These are phyloP conservation scores for Galago senegalensis DNA, from an alignment of 2,797 vertebrate genomes.

Conservation along the genomic window DNA sequence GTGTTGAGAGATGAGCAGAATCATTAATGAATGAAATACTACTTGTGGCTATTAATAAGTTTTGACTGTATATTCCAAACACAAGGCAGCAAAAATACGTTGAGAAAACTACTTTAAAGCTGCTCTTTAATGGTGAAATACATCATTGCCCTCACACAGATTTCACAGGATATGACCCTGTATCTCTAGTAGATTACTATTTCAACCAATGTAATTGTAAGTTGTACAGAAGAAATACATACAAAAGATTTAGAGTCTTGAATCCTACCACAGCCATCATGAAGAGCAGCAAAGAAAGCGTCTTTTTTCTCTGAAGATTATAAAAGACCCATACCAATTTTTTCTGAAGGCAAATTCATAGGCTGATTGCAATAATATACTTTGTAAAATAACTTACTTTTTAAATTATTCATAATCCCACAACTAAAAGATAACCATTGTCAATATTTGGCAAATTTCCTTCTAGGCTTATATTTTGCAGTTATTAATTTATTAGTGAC, in stretches of 20 bases:
- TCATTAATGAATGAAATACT: conserved; percentile 80
- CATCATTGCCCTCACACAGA: neutral
- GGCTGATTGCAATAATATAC: neutral
- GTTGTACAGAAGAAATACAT: conserved; percentile 28
- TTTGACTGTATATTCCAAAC: conserved; percentile 57
- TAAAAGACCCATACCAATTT: conserved; percentile 21
- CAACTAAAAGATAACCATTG: neutral
- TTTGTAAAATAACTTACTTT: conserved; percentile 40
- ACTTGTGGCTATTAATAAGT: conserved; percentile 81
- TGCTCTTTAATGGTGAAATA: neutral
- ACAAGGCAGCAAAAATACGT: neutral
- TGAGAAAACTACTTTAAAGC: conserved; percentile 43
- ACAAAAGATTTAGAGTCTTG: neutral
- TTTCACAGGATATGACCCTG: neutral
- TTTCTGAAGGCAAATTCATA: conserved; percentile 62
- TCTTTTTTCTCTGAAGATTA: conserved; percentile 26
- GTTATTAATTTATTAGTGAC: neutral
- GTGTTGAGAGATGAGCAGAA: conserved; percentile 78
- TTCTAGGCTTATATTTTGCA: neutral
- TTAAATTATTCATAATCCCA: neutral
- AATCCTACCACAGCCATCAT: neutral
- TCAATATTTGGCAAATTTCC: conserved; percentile 54
- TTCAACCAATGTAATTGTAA: conserved; percentile 46
- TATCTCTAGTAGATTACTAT: conserved; percentile 47
- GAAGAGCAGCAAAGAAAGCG: neutral